Conservation (phyloP, 2,113 vertebrate genomes). For the Aphyosemion australe region DNA sequence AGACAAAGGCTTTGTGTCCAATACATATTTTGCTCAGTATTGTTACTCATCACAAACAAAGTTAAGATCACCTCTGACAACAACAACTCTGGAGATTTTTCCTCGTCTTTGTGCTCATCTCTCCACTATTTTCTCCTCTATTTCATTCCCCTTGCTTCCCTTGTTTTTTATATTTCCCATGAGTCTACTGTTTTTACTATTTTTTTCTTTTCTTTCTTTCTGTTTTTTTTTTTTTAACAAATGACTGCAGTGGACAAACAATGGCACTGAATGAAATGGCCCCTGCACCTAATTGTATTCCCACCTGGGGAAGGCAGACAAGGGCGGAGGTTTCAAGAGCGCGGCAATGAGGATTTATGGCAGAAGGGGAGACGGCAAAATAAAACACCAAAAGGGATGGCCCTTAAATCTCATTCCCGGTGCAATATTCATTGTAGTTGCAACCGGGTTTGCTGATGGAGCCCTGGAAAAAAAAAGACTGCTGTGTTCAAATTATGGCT, state of each 20-base stretch:
- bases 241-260: conserved; percentile 76
- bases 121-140: conserved; percentile 41
- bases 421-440: conserved; percentile 82
- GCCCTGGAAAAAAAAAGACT: conserved; percentile 42
- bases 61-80: conserved; percentile 73
- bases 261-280: conserved; percentile 79
- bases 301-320: conserved; percentile 78
- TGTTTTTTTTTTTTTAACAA: conserved; percentile 51
- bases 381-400: conserved; percentile 82
- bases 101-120: conserved; percentile 41
- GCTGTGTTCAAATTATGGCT: conserved; percentile 82
- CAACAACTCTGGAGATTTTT: conserved; percentile 66
- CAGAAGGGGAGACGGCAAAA: conserved; percentile 77
- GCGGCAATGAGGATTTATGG: conserved; percentile 83
- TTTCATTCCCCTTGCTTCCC: conserved; percentile 41
- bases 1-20: conserved; percentile 84
- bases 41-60: conserved; percentile 78
- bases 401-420: conserved; percentile 81
- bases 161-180: conserved; percentile 75
- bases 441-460: conserved; percentile 76
- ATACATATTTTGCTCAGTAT: conserved; percentile 81
- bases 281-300: conserved; percentile 81
- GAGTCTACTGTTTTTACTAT: conserved; percentile 72
- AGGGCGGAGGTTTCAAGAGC: conserved; percentile 71
- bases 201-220: too few relatives aligned